phyloP scores from a whole-genome alignment of 2,113 vertebrate species.

The Pycnonotus jocosus region DNA sequence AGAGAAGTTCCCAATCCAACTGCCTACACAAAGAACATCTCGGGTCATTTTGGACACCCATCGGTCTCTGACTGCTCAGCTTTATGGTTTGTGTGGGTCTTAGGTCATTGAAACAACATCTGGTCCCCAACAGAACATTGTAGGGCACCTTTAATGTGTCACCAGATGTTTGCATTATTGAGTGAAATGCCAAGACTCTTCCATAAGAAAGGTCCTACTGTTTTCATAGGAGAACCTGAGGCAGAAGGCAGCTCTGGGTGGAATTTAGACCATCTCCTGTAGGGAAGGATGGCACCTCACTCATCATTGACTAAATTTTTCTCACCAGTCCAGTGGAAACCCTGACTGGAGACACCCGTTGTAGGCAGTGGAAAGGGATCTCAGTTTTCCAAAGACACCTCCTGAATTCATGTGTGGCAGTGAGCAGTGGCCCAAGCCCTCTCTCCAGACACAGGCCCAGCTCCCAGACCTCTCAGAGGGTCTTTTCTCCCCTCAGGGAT shows the following conservation, averaged over 20 bases:
- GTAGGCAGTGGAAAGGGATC: background rate
- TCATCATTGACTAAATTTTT: background rate
- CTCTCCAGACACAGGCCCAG: background rate
- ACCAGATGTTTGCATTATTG: background rate
- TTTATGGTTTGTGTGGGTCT: background rate
- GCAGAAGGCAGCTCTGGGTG: background rate
- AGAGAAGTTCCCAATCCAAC: background rate
- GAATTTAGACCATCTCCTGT: background rate
- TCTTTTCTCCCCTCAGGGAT: background rate
- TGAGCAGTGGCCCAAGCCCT: background rate
- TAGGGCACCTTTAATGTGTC: background rate
- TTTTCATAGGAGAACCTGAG: background rate
- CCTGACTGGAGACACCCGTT: background rate
- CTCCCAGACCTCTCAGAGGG: background rate
- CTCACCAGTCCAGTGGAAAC: background rate
- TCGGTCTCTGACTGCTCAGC: background rate
- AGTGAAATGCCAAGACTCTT: background rate
- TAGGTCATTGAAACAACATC: background rate
- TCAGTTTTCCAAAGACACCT: background rate
- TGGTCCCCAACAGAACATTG: background rate
- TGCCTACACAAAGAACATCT: background rate
- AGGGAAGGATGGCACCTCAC: background rate
- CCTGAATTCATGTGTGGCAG: background rate
- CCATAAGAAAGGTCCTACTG: rapidly evolving
- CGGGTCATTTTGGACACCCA: background rate